Percentiles rank a stretch among this genome's conserved stretches.
Evolutionary conservation across 1,140 invertebrate genomes (phyloP).

Genomic region (Meloidogyne exigua): DNA sequence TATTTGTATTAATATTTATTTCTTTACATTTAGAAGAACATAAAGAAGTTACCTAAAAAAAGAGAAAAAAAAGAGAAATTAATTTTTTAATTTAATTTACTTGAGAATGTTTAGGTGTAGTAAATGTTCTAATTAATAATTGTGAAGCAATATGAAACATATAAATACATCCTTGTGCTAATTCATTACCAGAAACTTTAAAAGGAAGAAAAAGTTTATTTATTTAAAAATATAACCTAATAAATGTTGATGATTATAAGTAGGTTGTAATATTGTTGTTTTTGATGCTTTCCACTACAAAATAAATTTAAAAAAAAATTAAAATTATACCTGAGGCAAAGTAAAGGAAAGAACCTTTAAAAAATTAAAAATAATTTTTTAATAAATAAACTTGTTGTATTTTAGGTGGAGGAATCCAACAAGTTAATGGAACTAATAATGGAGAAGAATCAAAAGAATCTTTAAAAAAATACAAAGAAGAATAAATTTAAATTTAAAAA

Average conservation of each 20-base stretch:
- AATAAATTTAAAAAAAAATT: conserved; percentile 24
- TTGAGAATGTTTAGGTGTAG: conserved; percentile 22
- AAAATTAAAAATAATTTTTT: too few relatives aligned
- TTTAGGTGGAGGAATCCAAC: conserved; percentile 61
- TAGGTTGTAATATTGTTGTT: conserved; percentile 53
- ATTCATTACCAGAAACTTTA: conserved; percentile 45
- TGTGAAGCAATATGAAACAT: conserved; percentile 64
- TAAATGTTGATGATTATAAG: conserved; percentile 61
- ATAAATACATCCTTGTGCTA: conserved; percentile 45
- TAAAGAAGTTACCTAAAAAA: conserved; percentile 54
- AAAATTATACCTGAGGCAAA: conserved; percentile 2
- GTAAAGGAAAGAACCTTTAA: neutral
- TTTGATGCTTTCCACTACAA: conserved; percentile 48
- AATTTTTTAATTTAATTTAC: neutral
- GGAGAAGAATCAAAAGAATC: conserved; percentile 27
- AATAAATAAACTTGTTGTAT: conserved; percentile 54
- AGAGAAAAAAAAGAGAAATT: conserved; percentile 34
- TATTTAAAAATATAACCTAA: conserved; percentile 27
- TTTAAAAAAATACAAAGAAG: neutral
- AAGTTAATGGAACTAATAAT: conserved; percentile 61
- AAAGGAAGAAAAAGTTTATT: neutral
- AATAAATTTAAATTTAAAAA: neutral
- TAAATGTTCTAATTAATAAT: conserved; percentile 55
- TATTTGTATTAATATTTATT: neutral
- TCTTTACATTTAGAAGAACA: conserved; percentile 50